Percentiles rank a stretch among this genome's conserved stretches.
Conservation (phyloP, 2,888 invertebrate genomes). For the Lysandra coridon region DNA sequence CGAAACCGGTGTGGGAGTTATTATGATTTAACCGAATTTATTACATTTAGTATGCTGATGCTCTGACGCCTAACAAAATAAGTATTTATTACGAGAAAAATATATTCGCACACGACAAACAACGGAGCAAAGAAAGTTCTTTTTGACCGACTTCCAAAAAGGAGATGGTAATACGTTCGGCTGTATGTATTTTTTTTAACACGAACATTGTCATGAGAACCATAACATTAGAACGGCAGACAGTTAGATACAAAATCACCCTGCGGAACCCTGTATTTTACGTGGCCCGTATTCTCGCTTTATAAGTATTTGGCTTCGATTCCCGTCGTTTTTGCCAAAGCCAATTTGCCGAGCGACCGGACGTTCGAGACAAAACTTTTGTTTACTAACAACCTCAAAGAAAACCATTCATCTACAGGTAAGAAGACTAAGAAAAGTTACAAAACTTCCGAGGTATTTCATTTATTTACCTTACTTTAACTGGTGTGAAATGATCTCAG, state of each 20-base stretch:
- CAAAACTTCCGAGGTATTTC: background rate
- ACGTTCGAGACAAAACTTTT: background rate
- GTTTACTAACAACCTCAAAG: slow-evolving; percentile 23
- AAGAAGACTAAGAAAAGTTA: background rate
- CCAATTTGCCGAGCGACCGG: background rate
- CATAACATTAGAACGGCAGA: too few relatives aligned
- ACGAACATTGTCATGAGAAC: too few relatives aligned
- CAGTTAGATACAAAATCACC: background rate
- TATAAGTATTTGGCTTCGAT: background rate
- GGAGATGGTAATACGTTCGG: too few relatives aligned
- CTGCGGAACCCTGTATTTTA: background rate
- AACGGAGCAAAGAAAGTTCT: too few relatives aligned
- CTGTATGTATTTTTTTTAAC: too few relatives aligned
- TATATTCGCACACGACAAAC: too few relatives aligned
- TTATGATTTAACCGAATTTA: too few relatives aligned
- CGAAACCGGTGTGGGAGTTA: too few relatives aligned
- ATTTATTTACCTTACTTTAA: background rate
- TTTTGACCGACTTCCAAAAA: too few relatives aligned
- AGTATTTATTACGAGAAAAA: too few relatives aligned
- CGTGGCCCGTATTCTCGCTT: background rate
- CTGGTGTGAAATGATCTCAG: background rate
- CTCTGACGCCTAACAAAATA: too few relatives aligned
- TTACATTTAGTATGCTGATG: too few relatives aligned
- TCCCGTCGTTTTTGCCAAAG: slow-evolving; percentile 1
- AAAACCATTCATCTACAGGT: background rate